phyloP scores from a whole-genome alignment of 2,797 vertebrate genomes.

The Sebastes reedi region DNA sequence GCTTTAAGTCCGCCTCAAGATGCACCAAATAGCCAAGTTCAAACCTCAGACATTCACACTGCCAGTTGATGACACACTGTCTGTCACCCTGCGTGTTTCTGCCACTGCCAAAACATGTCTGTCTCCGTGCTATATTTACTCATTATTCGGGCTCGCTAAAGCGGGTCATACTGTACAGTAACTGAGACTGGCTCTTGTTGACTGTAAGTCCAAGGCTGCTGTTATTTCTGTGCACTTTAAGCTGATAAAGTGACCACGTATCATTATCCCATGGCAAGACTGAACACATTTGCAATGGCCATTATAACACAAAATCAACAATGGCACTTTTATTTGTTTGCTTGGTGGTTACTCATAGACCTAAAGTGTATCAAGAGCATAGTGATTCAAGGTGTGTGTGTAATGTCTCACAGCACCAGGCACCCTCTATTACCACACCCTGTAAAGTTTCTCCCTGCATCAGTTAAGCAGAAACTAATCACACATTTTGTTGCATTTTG shows the following conservation, averaged over 20 bases:
- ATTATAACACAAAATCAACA: slow-evolving; percentile 14
- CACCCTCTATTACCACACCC: neutral
- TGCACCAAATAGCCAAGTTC: slow-evolving; percentile 50
- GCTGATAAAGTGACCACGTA: slow-evolving; percentile 24
- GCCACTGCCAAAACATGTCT: slow-evolving; percentile 61
- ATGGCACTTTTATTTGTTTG: slow-evolving; percentile 35
- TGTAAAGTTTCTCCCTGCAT: neutral
- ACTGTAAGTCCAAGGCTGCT: slow-evolving; percentile 40
- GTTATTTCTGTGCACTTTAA: slow-evolving; percentile 48
- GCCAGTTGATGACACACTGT: slow-evolving; percentile 71
- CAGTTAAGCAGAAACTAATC: neutral
- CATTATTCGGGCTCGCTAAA: slow-evolving; percentile 57
- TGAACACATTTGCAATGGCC: neutral
- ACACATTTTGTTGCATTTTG: neutral
- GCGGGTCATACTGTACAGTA: slow-evolving; percentile 55
- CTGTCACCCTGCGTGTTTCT: slow-evolving; percentile 60
- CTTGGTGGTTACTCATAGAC: slow-evolving; percentile 21
- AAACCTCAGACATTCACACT: slow-evolving; percentile 45
- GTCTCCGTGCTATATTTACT: slow-evolving; percentile 74
- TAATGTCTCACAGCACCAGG: neutral
- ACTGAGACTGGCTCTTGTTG: slow-evolving; percentile 37
- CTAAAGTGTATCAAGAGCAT: neutral
- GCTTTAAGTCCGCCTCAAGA: slow-evolving; percentile 27
- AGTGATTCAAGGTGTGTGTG: neutral
- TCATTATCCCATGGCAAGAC: slow-evolving; percentile 8